These are phyloP conservation scores for Drosophila longiperda DNA, from an alignment of 2,888 invertebrate species.

Conservation along the genomic window DNA sequence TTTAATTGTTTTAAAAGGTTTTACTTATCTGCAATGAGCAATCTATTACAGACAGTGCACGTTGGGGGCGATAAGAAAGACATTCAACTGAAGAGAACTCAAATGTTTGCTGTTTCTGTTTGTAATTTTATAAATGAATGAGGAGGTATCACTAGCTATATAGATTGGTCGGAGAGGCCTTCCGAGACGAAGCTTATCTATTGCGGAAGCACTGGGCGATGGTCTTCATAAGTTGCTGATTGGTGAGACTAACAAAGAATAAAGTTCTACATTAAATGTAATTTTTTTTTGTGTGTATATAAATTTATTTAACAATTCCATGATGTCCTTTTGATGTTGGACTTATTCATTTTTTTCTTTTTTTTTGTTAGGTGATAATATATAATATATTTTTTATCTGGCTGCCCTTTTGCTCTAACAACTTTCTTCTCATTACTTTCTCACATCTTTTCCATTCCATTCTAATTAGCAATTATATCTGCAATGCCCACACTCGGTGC, in stretches of 20 bases:
- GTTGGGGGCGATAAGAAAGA: constrained; percentile 43
- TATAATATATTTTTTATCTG: not conserved
- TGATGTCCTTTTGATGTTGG: not conserved
- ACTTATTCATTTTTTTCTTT: not conserved
- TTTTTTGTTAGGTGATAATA: not conserved
- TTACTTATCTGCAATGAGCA: constrained; percentile 31
- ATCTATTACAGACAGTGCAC: constrained; percentile 19
- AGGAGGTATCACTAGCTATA: constrained; percentile 33
- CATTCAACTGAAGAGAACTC: constrained; percentile 20
- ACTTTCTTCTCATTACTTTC: not conserved
- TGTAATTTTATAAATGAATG: constrained; percentile 41
- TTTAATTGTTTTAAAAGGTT: constrained; percentile 53
- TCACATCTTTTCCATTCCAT: not conserved
- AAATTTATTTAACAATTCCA: not conserved
- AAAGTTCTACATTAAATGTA: not conserved
- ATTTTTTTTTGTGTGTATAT: not conserved
- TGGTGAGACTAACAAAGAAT: not conserved
- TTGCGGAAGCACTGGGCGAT: constrained; percentile 31
- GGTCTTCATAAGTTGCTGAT: not conserved
- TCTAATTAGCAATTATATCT: constrained; percentile 19
- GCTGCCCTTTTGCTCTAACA: not conserved
- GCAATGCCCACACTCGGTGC: constrained; percentile 8
- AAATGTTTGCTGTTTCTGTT: constrained; percentile 20
- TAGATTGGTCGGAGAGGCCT: not conserved
- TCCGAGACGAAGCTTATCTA: constrained; percentile 32